Evolutionary conservation across 2,888 invertebrate species (phyloP).

Genomic region (Hyppa rectilinea): DNA sequence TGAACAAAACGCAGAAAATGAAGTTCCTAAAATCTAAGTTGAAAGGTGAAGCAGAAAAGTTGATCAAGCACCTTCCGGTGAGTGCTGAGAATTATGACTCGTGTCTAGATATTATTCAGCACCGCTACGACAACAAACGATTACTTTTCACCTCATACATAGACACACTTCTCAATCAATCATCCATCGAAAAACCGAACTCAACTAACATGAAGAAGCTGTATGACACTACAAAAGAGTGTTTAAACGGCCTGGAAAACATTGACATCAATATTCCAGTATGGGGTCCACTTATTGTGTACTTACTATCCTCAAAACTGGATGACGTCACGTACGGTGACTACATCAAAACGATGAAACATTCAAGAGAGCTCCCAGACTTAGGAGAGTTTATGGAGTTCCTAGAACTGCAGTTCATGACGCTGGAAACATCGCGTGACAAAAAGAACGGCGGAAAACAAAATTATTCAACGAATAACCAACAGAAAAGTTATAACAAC

Average conservation of each 20-base stretch:
- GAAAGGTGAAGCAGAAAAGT: background rate
- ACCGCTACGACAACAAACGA: slow-evolving; percentile 2
- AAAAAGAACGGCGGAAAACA: too few species aligned
- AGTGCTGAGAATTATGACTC: too few species aligned
- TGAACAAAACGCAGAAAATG: slow-evolving; percentile 16
- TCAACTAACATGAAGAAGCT: slow-evolving; percentile 8
- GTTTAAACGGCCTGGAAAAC: slow-evolving; percentile 7
- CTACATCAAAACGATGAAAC: slow-evolving; percentile 6
- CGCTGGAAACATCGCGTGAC: too few species aligned
- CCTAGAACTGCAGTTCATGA: slow-evolving; percentile 5
- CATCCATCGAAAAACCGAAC: slow-evolving; percentile 1
- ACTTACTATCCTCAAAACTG: slow-evolving; percentile 9
- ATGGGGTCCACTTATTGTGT: slow-evolving; percentile 3
- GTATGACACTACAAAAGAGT: slow-evolving; percentile 10
- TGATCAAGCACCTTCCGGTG: slow-evolving; percentile 5
- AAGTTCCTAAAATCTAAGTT: slow-evolving; percentile 3
- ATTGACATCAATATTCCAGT: background rate
- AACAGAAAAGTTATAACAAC: too few species aligned
- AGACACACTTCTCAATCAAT: background rate
- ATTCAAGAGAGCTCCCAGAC: slow-evolving; percentile 6
- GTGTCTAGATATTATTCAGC: slow-evolving; percentile 7
- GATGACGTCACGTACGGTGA: slow-evolving; percentile 10
- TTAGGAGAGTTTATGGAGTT: slow-evolving; percentile 8
- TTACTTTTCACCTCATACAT: slow-evolving; percentile 3
- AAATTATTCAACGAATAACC: too few species aligned